A percentile compares a stretch with the other conserved stretches of the same genome.
Evolutionary conservation across 2,888 invertebrate species (phyloP).

Genomic region (Hyppa rectilinea): DNA sequence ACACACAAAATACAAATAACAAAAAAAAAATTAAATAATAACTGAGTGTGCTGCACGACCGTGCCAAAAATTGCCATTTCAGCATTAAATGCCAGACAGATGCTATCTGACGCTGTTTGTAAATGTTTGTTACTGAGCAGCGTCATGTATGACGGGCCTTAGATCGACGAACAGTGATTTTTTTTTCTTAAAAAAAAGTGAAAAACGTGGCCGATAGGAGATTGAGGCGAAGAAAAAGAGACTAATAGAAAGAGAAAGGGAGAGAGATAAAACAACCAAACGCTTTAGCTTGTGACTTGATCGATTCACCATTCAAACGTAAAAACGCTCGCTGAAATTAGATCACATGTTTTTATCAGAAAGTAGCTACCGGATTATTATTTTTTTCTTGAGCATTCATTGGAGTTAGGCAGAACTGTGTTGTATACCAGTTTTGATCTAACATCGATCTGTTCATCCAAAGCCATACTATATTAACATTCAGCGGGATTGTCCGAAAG

Average conservation of each 20-base stretch:
- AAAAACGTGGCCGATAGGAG: too few relatives aligned
- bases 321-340: conserved; percentile 59
- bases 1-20: too few relatives aligned
- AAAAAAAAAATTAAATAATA: too few relatives aligned
- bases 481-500: too few relatives aligned
- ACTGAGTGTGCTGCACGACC: too few relatives aligned
- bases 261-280: background rate
- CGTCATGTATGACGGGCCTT: too few relatives aligned
- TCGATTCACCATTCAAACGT: conserved; percentile 29
- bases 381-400: conserved; percentile 14
- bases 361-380: conserved; percentile 21
- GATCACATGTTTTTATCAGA: conserved; percentile 56
- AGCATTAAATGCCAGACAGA: too few relatives aligned
- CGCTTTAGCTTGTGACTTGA: background rate
- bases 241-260: too few relatives aligned
- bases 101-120: too few relatives aligned
- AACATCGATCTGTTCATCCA: background rate
- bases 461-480: background rate
- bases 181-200: background rate
- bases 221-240: too few relatives aligned
- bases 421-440: background rate
- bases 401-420: background rate
- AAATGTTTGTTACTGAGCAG: too few relatives aligned
- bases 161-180: background rate
- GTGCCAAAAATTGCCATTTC: too few relatives aligned